Base-by-base conservation (phyloP, 2,113 vertebrate species). In the Perccottus glenii region DNA sequence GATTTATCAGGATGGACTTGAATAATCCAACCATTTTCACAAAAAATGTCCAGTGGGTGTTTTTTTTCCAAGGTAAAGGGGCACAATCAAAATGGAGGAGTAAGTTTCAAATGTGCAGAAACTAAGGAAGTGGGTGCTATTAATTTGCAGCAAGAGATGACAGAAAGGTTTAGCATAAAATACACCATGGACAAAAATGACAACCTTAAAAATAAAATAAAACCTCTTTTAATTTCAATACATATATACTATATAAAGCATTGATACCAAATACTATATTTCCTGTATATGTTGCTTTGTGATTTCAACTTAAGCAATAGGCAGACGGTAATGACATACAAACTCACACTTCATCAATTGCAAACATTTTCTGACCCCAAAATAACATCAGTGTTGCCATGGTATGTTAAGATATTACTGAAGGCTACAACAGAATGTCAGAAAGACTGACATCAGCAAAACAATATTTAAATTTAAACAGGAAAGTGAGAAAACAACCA, bases 401-500 rank as follows among this genome's bases (percentile, higher is more conserved):
- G 9, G 7, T 35, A 67, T 49, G 53, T 11, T 19, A 48, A 11
- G 60, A 51, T 57, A 47, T 35, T 51, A 58, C 11, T 6, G 5
- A 11, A 32, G 44, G 53, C 16, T 59, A 67, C 14, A 27, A 16
- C 48, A 75, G 45, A 65, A 14, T 66, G n/a, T 55, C 46, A 19
- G 40, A 36, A 52, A 19, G 35, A 60, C 4, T 12, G 53, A 60
- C 3, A 32, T 11, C n/a, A 38, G 43, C 27, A 11, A 65, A 68
- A 84, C n/a, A 7, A 48, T 43, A 40, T 74, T 50, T 67, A 53
- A 70, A 11, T 43, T 58, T 52, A 10, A 16, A 15, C 11, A 3
- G 33, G 0, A 14, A 52, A 27, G 47, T 36, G 11, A 27, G 11
- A 35, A 38, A 60, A 59, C 33, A 59, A 38, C n/a, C 33, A 58